phyloP scores from a whole-genome alignment of 1,140 invertebrate genomes.

The Drosophila lini region DNA sequence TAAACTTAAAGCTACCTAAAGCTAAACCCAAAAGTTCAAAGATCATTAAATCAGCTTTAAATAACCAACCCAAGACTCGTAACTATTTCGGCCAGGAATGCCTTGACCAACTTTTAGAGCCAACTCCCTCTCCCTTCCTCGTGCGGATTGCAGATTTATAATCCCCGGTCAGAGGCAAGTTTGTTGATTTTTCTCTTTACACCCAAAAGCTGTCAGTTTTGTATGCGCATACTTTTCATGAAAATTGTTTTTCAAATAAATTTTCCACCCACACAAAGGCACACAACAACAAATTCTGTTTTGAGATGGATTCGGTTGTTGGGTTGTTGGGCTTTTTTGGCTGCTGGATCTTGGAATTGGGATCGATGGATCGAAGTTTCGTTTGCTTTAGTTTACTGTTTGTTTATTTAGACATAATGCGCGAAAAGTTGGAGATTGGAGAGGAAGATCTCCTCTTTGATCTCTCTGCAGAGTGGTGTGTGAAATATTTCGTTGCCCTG shows the following conservation, averaged over 20 bases:
- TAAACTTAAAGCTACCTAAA: background rate
- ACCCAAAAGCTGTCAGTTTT: slow-evolving; percentile 76
- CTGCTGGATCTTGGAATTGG: slow-evolving; percentile 5
- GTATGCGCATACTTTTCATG: slow-evolving; percentile 79
- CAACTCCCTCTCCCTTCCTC: slow-evolving; percentile 12
- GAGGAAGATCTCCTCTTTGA: slow-evolving; percentile 60
- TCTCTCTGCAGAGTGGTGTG: slow-evolving; percentile 59
- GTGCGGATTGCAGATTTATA: slow-evolving; percentile 68
- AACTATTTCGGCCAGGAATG: slow-evolving; percentile 32
- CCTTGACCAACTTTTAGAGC: slow-evolving; percentile 2
- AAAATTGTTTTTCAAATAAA: slow-evolving; percentile 82
- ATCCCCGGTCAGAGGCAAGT: slow-evolving; percentile 29
- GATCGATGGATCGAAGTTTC: slow-evolving; percentile 28
- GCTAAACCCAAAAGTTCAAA: background rate
- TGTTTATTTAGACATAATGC: slow-evolving; percentile 82
- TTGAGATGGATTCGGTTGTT: slow-evolving; percentile 44
- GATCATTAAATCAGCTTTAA: background rate
- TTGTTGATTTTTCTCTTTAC: slow-evolving; percentile 76
- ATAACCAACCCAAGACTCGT: slow-evolving; percentile 1
- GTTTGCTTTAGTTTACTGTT: slow-evolving; percentile 51
- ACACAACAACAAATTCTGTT: slow-evolving; percentile 33
- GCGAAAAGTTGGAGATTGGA: slow-evolving; percentile 72
- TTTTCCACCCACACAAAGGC: slow-evolving; percentile 62
- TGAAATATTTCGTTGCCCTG: slow-evolving; percentile 48
- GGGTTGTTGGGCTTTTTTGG: slow-evolving; percentile 5